Percentiles rank a stretch among this genome's conserved stretches.
Evolutionary conservation across 1,140 invertebrate species (phyloP).

Genomic region (Mya arenaria): DNA sequence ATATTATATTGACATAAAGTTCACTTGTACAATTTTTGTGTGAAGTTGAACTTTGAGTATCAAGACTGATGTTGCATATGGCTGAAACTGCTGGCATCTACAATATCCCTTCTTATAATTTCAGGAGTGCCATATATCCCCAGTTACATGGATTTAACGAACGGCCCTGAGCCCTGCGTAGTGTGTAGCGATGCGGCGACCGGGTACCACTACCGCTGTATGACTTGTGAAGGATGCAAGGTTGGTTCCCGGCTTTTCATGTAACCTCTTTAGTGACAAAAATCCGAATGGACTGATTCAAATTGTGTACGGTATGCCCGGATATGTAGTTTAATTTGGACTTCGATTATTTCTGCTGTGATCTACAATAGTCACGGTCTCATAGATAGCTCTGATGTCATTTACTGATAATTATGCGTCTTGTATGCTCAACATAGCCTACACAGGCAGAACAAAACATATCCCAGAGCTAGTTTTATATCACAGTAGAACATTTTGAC

Average conservation of each 20-base stretch:
- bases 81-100: not conserved
- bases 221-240: conserved; percentile 82
- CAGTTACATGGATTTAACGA: conserved; percentile 78
- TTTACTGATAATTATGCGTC: too few relatives aligned
- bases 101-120: conserved; percentile 8
- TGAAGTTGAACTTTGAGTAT: not conserved
- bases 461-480: too few relatives aligned
- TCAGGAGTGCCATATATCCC: conserved; percentile 76
- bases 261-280: too few relatives aligned
- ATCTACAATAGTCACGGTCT: too few relatives aligned
- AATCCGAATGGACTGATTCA: too few relatives aligned
- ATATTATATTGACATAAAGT: not conserved
- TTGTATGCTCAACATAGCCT: too few relatives aligned
- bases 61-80: not conserved
- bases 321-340: too few relatives aligned
- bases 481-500: too few relatives aligned
- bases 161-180: conserved; percentile 79
- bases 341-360: too few relatives aligned
- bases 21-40: not conserved
- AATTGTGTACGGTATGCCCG: too few relatives aligned
- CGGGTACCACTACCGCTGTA: conserved; percentile 81
- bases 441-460: too few relatives aligned
- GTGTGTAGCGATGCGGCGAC: conserved; percentile 81
- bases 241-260: conserved; percentile 55
- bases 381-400: too few relatives aligned